These are phyloP conservation scores for Tipula vernalis DNA, from an alignment of 2,888 invertebrate genomes.

Conservation along the genomic window DNA sequence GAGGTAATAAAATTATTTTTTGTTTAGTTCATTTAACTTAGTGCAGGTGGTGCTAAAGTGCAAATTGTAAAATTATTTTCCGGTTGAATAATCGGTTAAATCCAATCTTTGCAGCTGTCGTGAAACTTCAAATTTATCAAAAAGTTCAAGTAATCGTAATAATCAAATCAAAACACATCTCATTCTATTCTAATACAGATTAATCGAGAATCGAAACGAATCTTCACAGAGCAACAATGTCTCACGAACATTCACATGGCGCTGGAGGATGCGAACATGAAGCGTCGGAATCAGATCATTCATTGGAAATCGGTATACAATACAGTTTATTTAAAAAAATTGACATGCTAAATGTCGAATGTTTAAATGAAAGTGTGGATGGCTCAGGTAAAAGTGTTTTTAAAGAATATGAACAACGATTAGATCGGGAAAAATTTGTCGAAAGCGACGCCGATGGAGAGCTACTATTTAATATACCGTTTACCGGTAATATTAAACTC, in stretches of 20 bases:
- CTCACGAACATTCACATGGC: constrained; percentile 33
- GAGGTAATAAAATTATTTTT: too few species aligned
- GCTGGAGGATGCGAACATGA: constrained; percentile 30
- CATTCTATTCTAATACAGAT: too few species aligned
- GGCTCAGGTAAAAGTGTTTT: constrained; percentile 82
- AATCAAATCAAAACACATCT: not conserved
- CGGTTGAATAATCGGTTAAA: not conserved
- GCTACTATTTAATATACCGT: constrained; percentile 91
- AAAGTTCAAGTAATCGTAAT: not conserved
- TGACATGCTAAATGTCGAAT: constrained; percentile 72
- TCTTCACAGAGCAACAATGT: constrained; percentile 22
- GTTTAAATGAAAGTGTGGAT: constrained; percentile 79
- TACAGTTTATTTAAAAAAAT: constrained; percentile 78
- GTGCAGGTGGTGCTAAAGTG: too few species aligned
- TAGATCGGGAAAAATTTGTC: constrained; percentile 67
- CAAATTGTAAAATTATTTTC: not conserved
- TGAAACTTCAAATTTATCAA: not conserved
- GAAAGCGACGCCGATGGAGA: constrained; percentile 96
- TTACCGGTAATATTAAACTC: constrained; percentile 88
- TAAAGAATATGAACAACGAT: constrained; percentile 80
- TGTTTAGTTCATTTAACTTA: too few species aligned
- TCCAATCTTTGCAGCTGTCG: not conserved
- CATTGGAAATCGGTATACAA: constrained; percentile 33
- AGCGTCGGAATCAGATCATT: constrained; percentile 30
- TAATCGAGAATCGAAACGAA: not conserved